Conservation (phyloP, 2,888 invertebrate genomes). For the Trimorus sp. region DNA sequence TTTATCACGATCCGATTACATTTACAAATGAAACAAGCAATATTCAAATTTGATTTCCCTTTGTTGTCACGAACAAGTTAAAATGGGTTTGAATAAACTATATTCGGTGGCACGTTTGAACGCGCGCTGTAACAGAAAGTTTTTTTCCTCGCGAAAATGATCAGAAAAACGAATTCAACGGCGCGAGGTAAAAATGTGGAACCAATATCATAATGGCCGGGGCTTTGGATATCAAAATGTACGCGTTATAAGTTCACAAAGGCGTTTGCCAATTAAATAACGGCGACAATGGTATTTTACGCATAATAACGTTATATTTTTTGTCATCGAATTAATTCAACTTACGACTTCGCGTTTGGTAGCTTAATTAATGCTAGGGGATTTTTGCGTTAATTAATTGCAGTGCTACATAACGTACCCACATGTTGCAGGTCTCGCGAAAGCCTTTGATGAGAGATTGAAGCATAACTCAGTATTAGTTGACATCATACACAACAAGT, state of each 20-base stretch:
- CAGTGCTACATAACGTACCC: neutral
- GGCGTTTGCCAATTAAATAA: slow-evolving; percentile 7
- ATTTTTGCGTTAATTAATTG: slow-evolving; percentile 23
- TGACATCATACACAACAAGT: slow-evolving; percentile 81
- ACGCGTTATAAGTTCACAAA: slow-evolving; percentile 8
- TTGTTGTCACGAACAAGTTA: neutral
- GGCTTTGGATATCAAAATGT: slow-evolving; percentile 6
- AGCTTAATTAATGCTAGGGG: neutral
- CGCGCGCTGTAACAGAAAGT: no score
- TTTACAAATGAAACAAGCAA: slow-evolving; percentile 14
- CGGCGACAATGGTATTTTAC: neutral
- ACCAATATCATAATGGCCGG: slow-evolving; percentile 22
- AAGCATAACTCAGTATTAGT: slow-evolving; percentile 81
- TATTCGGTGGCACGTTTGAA: neutral
- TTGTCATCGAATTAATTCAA: slow-evolving; percentile 27
- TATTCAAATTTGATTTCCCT: slow-evolving; percentile 8
- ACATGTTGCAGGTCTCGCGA: slow-evolving; percentile 82
- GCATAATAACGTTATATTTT: slow-evolving; percentile 11
- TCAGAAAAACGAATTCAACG: neutral
- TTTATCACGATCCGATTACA: slow-evolving; percentile 15
- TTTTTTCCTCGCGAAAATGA: no score
- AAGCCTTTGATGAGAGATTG: slow-evolving; percentile 82
- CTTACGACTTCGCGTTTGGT: slow-evolving; percentile 1
- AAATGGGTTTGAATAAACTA: neutral
- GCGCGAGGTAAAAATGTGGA: slow-evolving; percentile 6